Evolutionary conservation across 2,113 vertebrate species (phyloP), one percentile per base, ranked within the genome.

Genomic region (Bothrops jararaca): DNA sequence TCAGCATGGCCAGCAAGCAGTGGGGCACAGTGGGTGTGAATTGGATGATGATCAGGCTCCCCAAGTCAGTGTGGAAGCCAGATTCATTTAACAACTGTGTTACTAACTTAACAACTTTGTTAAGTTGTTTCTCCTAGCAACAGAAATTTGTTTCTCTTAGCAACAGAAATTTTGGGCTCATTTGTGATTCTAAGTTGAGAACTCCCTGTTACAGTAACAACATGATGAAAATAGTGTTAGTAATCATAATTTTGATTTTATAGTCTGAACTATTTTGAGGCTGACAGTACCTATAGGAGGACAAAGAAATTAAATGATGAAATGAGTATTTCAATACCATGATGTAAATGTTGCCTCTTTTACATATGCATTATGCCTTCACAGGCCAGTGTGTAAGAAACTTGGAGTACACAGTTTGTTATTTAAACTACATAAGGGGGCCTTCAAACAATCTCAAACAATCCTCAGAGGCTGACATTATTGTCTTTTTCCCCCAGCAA

Each of bases 401-500:
- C 60, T 29, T 64, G 26, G 26, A 29, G 29, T 64, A 10, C 3
- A 11, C 26, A 29, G 29, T 60, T 60, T 60, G 23, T 60, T 26
- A 60, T 60, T 60, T 29, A 26, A 26, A 11, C 26, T 64, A 29
- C 24, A 29, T 12, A 29, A 64, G 24, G 60, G 3, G 10, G 24
- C 3, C 10, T 64, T 29, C 60, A 64, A 48, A 48, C 48, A 48
- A 26, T 29, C 60, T 29, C 24, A 12, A 64, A 64, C 3, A 29
- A 10, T 29, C 23, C 8, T 60, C 22, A 58, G 58, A 60, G 58
- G 60, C 26, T 64, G 26, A 26, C 26, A 12, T 29, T 3, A 64
- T 64, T 0, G 1, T 10, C 60, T 29, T 0, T 12, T 1, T 1
- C 0, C 24, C 24, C 1, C 9, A 64, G 10, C 11, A 64, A 64